phyloP scores from a whole-genome alignment of 1,140 invertebrate genomes.

The Harpegnathos saltator region DNA sequence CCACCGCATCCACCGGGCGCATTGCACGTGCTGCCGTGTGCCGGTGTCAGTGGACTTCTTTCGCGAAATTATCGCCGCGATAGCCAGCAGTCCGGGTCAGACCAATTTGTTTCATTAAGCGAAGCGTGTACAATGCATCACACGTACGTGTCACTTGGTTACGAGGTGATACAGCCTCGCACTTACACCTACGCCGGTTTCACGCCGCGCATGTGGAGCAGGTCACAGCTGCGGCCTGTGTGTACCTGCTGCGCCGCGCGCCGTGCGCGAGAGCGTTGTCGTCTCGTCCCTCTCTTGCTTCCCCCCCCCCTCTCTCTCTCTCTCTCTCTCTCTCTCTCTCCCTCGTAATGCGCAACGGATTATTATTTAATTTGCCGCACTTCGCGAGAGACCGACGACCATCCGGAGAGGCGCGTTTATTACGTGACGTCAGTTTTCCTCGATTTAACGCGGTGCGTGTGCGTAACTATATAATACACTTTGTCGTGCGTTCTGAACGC shows the following conservation, averaged over 20 bases:
- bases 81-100: conserved; percentile 68
- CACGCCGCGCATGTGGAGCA: conserved; percentile 65
- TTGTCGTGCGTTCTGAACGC: not conserved
- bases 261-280: conserved; percentile 12
- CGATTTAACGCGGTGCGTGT: not conserved
- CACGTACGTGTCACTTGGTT: conserved; percentile 54
- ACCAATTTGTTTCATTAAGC: conserved; percentile 73
- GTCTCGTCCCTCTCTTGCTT: not conserved
- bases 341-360: conserved; percentile 10
- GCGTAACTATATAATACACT: not conserved
- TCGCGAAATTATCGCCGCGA: conserved; percentile 43
- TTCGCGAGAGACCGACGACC: conserved; percentile 18
- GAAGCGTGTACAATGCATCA: conserved; percentile 51
- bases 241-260: conserved; percentile 64
- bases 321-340: not conserved
- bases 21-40: conserved; percentile 38
- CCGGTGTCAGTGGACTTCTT: conserved; percentile 55
- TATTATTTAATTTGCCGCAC: conserved; percentile 44
- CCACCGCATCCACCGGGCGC: conserved; percentile 17
- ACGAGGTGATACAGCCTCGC: conserved; percentile 59
- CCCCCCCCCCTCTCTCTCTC: not conserved
- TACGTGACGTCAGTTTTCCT: not conserved
- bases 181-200: conserved; percentile 62
- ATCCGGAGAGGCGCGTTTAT: not conserved
- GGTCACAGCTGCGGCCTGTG: conserved; percentile 62